Evolutionary conservation across 1,140 invertebrate genomes (phyloP).

Genomic region (Macrobrachium nipponense): DNA sequence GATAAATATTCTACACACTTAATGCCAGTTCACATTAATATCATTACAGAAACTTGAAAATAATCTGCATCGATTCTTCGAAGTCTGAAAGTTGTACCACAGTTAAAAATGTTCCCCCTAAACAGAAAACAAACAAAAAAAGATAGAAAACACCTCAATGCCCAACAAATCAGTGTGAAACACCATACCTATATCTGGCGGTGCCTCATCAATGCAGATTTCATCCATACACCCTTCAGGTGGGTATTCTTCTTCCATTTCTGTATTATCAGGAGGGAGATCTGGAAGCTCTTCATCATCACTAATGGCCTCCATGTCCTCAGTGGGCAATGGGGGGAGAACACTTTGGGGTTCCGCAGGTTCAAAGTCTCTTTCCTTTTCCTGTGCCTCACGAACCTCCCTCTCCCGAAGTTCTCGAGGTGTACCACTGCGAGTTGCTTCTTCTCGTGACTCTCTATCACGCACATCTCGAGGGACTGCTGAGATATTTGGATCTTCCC

Average conservation of each 20-base stretch:
- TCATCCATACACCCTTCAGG: slow-evolving; percentile 39
- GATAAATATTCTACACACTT: too few relatives aligned
- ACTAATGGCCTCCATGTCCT: slow-evolving; percentile 69
- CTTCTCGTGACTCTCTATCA: slow-evolving; percentile 45
- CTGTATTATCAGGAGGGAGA: slow-evolving; percentile 50
- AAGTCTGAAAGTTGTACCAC: too few relatives aligned
- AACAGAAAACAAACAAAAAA: not conserved
- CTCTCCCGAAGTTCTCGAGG: not conserved
- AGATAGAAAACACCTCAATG: not conserved
- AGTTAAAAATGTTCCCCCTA: too few relatives aligned
- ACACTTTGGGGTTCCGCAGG: slow-evolving; percentile 60
- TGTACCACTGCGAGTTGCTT: not conserved
- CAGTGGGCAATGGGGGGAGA: slow-evolving; percentile 67
- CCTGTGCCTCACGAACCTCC: not conserved
- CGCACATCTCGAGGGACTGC: slow-evolving; percentile 7
- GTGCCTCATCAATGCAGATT: slow-evolving; percentile 33
- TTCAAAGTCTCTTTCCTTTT: slow-evolving; percentile 42
- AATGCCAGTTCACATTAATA: too few relatives aligned
- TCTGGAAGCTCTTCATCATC: slow-evolving; percentile 64
- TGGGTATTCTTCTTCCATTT: slow-evolving; percentile 52
- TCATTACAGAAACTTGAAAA: too few relatives aligned
- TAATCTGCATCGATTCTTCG: too few relatives aligned
- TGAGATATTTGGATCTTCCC: not conserved
- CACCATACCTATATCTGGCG: too few relatives aligned
- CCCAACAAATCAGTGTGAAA: too few relatives aligned